These are phyloP conservation scores for Drosophila nannoptera DNA, from an alignment of 1,140 invertebrate genomes.

Conservation along the genomic window DNA sequence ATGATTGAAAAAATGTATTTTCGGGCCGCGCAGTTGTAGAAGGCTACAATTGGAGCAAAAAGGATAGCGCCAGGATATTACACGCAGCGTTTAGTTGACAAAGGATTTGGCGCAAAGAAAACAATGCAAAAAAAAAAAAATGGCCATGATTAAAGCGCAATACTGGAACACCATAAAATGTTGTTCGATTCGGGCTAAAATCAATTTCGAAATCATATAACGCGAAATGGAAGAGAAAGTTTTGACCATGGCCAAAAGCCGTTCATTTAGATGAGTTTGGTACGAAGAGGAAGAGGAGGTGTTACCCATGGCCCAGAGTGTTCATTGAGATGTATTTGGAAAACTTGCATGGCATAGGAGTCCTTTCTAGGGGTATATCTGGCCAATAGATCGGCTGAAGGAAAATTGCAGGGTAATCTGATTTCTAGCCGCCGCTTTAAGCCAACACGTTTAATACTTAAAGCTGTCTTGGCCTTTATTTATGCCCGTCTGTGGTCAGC, in stretches of 20 bases:
- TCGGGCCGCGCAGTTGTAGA: slow-evolving; percentile 2
- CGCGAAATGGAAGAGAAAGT: too few relatives aligned
- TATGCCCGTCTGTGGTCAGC: neutral
- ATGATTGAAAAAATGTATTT: slow-evolving; percentile 57
- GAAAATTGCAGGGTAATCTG: too few relatives aligned
- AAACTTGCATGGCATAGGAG: too few relatives aligned
- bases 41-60: neutral
- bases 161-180: slow-evolving; percentile 24
- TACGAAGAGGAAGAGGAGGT: too few relatives aligned
- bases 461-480: neutral
- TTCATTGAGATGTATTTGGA: neutral
- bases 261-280: too few relatives aligned
- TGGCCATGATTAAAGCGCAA: neutral
- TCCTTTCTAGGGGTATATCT: too few relatives aligned
- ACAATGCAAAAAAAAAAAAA: slow-evolving; percentile 21
- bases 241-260: too few relatives aligned
- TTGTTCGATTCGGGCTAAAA: slow-evolving; percentile 12
- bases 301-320: too few relatives aligned
- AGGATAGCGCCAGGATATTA: slow-evolving; percentile 33
- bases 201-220: neutral
- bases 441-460: neutral
- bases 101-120: slow-evolving; percentile 31
- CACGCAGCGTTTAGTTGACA: slow-evolving; percentile 45
- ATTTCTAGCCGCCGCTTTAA: too few relatives aligned
- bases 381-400: too few relatives aligned